A percentile compares a stretch with the other conserved stretches of the same genome.
phyloP scores from a whole-genome alignment of 2,797 vertebrate species.

The Coluber constrictor region DNA sequence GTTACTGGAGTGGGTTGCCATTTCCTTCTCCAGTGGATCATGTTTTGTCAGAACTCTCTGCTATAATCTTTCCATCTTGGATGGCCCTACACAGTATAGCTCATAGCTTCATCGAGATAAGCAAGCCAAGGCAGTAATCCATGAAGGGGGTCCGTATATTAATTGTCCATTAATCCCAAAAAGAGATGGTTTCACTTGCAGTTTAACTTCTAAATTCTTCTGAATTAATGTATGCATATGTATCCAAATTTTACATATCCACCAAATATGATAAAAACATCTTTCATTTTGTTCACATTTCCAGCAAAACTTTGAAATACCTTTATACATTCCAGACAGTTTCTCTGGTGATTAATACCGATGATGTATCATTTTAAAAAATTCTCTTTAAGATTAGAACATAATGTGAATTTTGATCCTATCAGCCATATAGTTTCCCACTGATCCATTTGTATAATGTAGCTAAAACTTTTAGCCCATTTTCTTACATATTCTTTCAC shows the following conservation, averaged over 20 bases:
- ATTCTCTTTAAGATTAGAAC: neutral
- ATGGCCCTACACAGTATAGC: no score
- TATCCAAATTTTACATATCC: neutral
- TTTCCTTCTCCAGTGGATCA: no score
- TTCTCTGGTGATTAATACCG: neutral
- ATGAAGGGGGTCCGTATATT: neutral
- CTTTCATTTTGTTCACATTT: neutral
- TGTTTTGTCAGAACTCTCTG: no score
- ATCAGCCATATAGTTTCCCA: neutral
- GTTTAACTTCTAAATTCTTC: neutral
- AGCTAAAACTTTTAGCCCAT: neutral
- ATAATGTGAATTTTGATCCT: neutral
- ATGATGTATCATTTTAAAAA: neutral
- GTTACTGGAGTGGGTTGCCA: no score
- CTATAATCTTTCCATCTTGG: no score
- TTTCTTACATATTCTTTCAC: neutral
- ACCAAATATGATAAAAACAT: neutral
- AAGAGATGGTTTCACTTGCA: neutral
- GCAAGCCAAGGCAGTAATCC: no score
- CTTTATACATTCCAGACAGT: neutral
- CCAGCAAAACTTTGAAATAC: neutral
- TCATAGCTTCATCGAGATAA: no score
- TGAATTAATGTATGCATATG: neutral
- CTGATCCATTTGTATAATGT: neutral
- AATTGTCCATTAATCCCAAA: neutral